Percentiles rank a stretch among this genome's conserved stretches.
phyloP scores from a whole-genome alignment of 2,113 vertebrate species.

The Echinops telfairi region DNA sequence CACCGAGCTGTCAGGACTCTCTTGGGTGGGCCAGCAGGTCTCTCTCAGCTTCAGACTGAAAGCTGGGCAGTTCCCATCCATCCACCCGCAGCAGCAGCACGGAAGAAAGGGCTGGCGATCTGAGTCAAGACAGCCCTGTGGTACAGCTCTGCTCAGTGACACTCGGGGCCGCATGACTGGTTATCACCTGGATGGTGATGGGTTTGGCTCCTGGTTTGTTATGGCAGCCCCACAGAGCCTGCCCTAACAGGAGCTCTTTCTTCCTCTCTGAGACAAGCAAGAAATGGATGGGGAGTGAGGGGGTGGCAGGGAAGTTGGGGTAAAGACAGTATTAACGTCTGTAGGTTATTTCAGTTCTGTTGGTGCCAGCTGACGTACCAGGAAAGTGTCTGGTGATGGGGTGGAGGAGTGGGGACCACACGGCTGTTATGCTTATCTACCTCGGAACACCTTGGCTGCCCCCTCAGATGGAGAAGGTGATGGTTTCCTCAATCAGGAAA shows the following conservation, averaged over 20 bases:
- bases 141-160: not conserved
- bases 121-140: not conserved
- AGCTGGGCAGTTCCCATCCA: not conserved
- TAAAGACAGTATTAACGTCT: not conserved
- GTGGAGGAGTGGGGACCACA: not conserved
- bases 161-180: too few species aligned
- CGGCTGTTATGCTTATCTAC: conserved; percentile 30
- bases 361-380: conserved; percentile 21
- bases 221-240: not conserved
- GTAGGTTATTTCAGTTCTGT: conserved; percentile 28
- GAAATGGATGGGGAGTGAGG: too few species aligned
- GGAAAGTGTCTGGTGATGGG: not conserved
- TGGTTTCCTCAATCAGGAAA: conserved; percentile 63
- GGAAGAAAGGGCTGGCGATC: not conserved
- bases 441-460: conserved; percentile 51
- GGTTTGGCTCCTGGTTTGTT: too few species aligned
- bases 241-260: conserved; percentile 3
- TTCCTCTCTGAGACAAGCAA: not conserved
- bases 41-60: not conserved
- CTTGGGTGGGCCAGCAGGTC: not conserved
- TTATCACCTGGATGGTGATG: too few species aligned
- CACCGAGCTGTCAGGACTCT: conserved; percentile 8
- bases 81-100: not conserved
- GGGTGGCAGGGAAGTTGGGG: too few species aligned
- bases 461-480: conserved; percentile 54